Percentiles rank a stretch among this genome's conserved stretches.
Evolutionary conservation across 1,140 invertebrate species (phyloP).

Genomic region (Aphidius gifuensis): DNA sequence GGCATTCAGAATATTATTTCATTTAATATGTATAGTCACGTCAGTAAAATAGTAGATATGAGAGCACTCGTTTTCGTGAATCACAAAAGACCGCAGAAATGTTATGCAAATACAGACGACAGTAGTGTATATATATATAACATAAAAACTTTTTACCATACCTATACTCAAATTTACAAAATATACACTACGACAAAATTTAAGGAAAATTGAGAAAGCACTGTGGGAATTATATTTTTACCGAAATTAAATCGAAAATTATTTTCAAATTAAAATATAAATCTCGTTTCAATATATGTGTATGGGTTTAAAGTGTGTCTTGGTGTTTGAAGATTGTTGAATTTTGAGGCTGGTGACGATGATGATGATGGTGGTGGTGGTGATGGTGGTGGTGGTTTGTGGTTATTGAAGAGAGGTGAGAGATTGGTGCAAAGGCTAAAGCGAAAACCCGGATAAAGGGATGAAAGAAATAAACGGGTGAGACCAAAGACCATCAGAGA

Average conservation of each 20-base stretch:
- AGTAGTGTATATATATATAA: slow-evolving; percentile 1
- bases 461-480: background rate
- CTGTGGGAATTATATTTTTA: slow-evolving; percentile 38
- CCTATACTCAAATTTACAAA: no score
- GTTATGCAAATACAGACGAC: slow-evolving; percentile 39
- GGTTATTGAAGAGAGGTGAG: background rate
- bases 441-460: background rate
- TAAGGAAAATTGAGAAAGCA: slow-evolving; percentile 10
- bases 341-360: no score
- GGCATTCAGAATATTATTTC: slow-evolving; percentile 20
- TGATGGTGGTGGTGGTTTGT: no score
- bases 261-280: slow-evolving; percentile 49
- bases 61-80: slow-evolving; percentile 37
- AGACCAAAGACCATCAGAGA: background rate
- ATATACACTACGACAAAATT: slow-evolving; percentile 9
- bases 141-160: background rate
- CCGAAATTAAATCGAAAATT: slow-evolving; percentile 54
- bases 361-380: no score
- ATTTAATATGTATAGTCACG: slow-evolving; percentile 14
- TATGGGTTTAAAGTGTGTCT: no score
- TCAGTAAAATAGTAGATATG: slow-evolving; percentile 22
- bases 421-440: background rate
- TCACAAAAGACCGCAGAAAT: slow-evolving; percentile 42
- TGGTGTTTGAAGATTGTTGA: no score
- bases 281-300: slow-evolving; percentile 32